Conservation (phyloP, 2,888 invertebrate genomes). For the Ramazzottius varieornatus region DNA sequence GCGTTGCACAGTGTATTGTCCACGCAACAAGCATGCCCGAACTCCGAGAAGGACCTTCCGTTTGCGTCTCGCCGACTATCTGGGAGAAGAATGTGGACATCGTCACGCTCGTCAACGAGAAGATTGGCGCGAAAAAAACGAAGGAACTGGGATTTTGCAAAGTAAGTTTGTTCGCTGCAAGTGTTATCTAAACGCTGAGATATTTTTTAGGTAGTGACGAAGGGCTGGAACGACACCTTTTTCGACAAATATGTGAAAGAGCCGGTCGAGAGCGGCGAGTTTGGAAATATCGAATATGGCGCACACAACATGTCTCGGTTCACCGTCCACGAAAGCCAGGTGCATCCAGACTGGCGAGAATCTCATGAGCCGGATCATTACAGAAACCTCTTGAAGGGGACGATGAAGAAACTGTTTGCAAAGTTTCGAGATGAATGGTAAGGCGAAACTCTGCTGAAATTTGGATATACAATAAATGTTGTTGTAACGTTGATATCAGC, state of each 20-base stretch:
- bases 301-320: not conserved
- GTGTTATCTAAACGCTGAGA: no score
- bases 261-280: not conserved
- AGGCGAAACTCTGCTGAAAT: no score
- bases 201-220: not conserved
- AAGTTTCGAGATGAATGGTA: not conserved
- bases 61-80: not conserved
- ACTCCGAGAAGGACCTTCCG: not conserved
- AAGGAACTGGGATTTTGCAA: not conserved
- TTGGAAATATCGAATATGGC: not conserved
- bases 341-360: not conserved
- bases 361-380: not conserved
- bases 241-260: not conserved
- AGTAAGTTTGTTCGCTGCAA: no score
- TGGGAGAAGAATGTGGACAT: not conserved
- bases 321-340: not conserved
- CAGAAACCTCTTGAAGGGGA: not conserved
- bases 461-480: no score
- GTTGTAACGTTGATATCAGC: no score
- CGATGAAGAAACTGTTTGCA: not conserved
- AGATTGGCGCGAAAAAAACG: not conserved
- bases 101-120: not conserved
- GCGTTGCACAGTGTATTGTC: no score
- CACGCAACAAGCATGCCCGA: no score
- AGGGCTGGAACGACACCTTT: not conserved